Percentiles rank a stretch among this genome's conserved stretches.
Evolutionary conservation across 1,140 invertebrate genomes (phyloP).

Genomic region (Globodera ellingtonae): DNA sequence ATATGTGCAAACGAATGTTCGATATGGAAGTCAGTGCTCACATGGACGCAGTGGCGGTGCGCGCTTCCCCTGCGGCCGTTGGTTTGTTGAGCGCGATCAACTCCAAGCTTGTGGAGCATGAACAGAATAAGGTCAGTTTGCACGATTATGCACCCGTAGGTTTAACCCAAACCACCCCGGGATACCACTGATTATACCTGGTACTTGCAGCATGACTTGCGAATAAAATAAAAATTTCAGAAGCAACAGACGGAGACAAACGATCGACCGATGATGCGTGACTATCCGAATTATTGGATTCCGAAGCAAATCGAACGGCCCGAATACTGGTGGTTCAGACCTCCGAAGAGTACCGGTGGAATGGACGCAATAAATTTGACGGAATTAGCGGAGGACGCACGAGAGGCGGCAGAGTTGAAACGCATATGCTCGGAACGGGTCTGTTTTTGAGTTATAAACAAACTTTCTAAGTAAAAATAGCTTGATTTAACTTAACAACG

Average conservation of each 20-base stretch:
- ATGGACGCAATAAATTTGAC: slow-evolving; percentile 13
- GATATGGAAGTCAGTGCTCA: slow-evolving; percentile 59
- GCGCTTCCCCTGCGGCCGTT: slow-evolving; percentile 82
- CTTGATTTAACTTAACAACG: too few relatives aligned
- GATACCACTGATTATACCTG: too few relatives aligned
- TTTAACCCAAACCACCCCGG: too few relatives aligned
- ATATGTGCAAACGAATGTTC: slow-evolving; percentile 61
- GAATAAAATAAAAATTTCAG: background rate
- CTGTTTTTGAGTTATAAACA: background rate
- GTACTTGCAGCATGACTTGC: slow-evolving; percentile 4
- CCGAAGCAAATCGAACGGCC: slow-evolving; percentile 50
- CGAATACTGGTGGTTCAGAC: slow-evolving; percentile 61
- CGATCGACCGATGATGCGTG: slow-evolving; percentile 34
- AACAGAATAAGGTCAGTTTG: slow-evolving; percentile 14
- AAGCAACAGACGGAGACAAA: slow-evolving; percentile 15
- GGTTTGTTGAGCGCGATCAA: slow-evolving; percentile 80
- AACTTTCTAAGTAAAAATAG: too few relatives aligned
- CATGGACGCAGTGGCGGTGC: slow-evolving; percentile 80
- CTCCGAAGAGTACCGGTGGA: slow-evolving; percentile 47
- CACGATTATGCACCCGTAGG: too few relatives aligned
- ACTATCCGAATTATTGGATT: slow-evolving; percentile 61
- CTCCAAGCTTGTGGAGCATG: slow-evolving; percentile 71
- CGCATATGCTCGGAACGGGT: slow-evolving; percentile 3
- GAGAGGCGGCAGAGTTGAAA: background rate
- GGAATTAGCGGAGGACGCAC: background rate